phyloP scores from a whole-genome alignment of 2,113 vertebrate species.

The Anser cygnoides region DNA sequence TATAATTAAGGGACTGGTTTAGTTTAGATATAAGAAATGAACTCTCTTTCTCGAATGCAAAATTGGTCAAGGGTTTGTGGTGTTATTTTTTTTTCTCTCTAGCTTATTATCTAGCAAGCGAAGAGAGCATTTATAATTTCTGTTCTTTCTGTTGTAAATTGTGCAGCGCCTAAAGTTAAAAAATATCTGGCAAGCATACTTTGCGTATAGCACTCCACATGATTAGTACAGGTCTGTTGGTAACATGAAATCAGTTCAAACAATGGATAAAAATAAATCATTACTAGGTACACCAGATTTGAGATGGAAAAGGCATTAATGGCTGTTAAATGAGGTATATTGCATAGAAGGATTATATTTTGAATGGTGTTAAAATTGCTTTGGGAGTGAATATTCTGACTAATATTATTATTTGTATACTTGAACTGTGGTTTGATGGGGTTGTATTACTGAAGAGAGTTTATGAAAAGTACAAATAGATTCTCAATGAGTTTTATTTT shows the following conservation, averaged over 20 bases:
- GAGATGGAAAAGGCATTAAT: constrained; percentile 67
- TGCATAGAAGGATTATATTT: constrained; percentile 67
- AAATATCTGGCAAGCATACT: constrained; percentile 8
- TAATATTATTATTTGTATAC: constrained; percentile 62
- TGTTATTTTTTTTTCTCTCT: background rate
- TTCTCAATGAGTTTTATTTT: background rate
- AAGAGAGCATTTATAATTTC: constrained; percentile 46
- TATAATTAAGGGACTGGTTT: constrained; percentile 35
- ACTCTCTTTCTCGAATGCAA: constrained; percentile 1
- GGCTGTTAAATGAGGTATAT: constrained; percentile 73
- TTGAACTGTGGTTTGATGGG: constrained; percentile 16
- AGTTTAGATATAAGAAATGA: constrained; percentile 20
- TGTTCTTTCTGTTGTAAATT: constrained; percentile 37
- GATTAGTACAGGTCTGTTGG: constrained; percentile 41
- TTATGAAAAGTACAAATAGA: constrained; percentile 36
- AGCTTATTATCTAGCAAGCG: background rate
- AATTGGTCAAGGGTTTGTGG: constrained; percentile 16
- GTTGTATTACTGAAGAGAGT: constrained; percentile 45
- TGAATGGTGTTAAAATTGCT: constrained; percentile 69
- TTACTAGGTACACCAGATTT: constrained; percentile 63
- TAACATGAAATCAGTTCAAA: constrained; percentile 51
- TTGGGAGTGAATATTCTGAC: constrained; percentile 53
- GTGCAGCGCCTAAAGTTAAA: background rate
- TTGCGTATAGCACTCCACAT: background rate
- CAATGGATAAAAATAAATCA: constrained; percentile 73